Evolutionary conservation across 2,888 invertebrate genomes (phyloP), one percentile per base, ranked within the genome.

Genomic region (Caradrina clavipalpis): DNA sequence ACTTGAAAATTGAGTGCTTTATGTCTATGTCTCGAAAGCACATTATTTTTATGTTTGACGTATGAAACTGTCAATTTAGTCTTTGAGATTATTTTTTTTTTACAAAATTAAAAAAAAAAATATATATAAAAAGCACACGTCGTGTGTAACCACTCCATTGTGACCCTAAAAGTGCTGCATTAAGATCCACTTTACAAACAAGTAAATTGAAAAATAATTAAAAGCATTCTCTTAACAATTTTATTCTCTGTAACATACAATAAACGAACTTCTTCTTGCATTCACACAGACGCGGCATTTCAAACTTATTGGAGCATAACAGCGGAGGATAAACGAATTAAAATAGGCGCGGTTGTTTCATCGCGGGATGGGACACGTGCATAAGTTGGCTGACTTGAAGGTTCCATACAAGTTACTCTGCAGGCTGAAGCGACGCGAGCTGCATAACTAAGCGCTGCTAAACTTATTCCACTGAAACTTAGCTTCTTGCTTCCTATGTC

Each of bases 391-490:
- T 74, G 82, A 88, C 86, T 86, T 82, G 75, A 77, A 78, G 80
- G 77, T 72, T 87, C 83, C 82, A 86, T 83, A 80, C 83, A 87
- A 90, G 86, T 88, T 87, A 85, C 85, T 85, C 82, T 81, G 81
- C 81, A 78, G 80, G 80, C 81, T 79, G 81, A 83, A 78, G 78
- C 78, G 73, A 66, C 76, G 71, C 81, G 84, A 72, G 74, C 80
- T 86, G 90, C 90, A 91, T 91, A 90, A 89, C 91, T 90, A 89
- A 90, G 85, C 84, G 82, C 77, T 67, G 84, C 85, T 85, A 86
- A 90, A 90, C 89, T 90, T 89, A 83, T 73, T 86, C 85, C 75
- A 80, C 80, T 81, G 84, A 85, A 89, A 89, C 87, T 90, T 88
- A 86, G 85, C 87, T 87, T 87, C 88, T 86, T 85, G 87, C 80